These are phyloP conservation scores for Acridotheres tristis DNA, from an alignment of 2,797 vertebrate species.

Conservation along the genomic window DNA sequence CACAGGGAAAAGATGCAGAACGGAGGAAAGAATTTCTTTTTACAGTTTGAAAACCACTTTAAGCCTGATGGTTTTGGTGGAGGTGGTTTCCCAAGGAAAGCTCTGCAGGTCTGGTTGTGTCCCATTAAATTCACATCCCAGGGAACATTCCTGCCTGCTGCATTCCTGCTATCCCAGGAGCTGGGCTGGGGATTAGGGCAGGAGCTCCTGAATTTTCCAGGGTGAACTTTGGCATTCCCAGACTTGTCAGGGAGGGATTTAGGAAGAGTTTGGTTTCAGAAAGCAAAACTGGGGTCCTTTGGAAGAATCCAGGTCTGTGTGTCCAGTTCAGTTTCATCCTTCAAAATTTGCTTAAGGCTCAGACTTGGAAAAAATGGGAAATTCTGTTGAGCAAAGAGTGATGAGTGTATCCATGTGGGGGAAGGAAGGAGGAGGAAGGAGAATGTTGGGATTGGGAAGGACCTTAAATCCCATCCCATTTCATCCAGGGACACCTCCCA, in stretches of 20 bases:
- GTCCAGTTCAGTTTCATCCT: background rate
- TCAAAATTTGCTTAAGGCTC: too few species aligned
- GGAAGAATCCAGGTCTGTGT: background rate
- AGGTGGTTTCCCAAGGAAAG: background rate
- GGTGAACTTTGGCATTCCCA: background rate
- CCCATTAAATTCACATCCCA: background rate
- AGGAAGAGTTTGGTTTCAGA: background rate
- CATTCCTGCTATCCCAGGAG: background rate
- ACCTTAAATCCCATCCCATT: background rate
- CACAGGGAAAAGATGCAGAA: background rate
- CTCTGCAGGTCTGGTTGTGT: background rate
- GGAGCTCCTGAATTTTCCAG: accelerated
- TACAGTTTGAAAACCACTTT: background rate
- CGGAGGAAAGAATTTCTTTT: background rate
- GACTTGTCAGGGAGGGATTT: background rate
- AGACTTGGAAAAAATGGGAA: background rate
- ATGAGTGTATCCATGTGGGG: background rate
- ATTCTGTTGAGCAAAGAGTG: background rate
- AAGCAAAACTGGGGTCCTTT: background rate
- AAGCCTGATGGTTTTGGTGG: accelerated
- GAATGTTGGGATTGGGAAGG: background rate
- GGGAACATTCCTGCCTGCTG: background rate
- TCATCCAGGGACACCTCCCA: background rate
- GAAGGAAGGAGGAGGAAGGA: background rate
- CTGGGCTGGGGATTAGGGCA: background rate